A percentile compares a stretch with the other conserved stretches of the same genome.
Evolutionary conservation across 92 coral and sea anemone species (phyloP).

Genomic region (Umimayanthus chanpuru): DNA sequence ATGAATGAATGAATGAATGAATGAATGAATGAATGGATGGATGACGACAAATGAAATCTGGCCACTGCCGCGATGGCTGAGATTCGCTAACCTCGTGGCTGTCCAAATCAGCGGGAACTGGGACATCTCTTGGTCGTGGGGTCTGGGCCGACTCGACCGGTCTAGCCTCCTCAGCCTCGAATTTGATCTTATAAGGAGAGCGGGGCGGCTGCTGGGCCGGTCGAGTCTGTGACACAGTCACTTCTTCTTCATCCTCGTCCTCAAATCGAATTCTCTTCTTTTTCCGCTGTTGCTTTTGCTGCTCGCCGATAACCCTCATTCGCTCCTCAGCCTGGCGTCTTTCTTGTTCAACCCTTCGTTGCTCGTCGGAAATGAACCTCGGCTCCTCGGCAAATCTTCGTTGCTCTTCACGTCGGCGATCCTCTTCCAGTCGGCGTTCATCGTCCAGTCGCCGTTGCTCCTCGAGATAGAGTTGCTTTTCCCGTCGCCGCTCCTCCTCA

Average conservation of each 20-base stretch:
- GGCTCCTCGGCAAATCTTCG: constrained; percentile 60
- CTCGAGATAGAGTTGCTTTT: constrained; percentile 67
- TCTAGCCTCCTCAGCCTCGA: constrained; percentile 51
- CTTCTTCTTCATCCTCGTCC: constrained; percentile 52
- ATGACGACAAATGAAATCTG: neutral
- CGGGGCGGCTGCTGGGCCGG: constrained; percentile 45
- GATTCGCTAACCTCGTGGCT: constrained; percentile 21
- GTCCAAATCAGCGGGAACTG: constrained; percentile 36
- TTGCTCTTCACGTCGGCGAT: constrained; percentile 61
- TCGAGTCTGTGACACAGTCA: neutral
- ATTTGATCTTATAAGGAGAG: constrained; percentile 48
- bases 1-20: neutral
- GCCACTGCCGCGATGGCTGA: neutral
- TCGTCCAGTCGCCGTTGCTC: constrained; percentile 68
- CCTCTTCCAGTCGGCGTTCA: constrained; percentile 62
- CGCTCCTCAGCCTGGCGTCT: constrained; percentile 76
- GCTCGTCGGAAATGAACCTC: constrained; percentile 49
- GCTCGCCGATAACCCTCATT: constrained; percentile 57
- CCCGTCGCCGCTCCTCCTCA: constrained; percentile 78
- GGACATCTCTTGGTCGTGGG: constrained; percentile 6
- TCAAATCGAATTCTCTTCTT: constrained; percentile 63
- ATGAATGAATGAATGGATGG: neutral
- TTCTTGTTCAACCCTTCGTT: constrained; percentile 61
- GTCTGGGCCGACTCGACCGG: constrained; percentile 5
- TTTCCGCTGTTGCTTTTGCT: constrained; percentile 56